Evolutionary conservation across 2,888 invertebrate genomes (phyloP).

Genomic region (Geophilus truncorum): DNA sequence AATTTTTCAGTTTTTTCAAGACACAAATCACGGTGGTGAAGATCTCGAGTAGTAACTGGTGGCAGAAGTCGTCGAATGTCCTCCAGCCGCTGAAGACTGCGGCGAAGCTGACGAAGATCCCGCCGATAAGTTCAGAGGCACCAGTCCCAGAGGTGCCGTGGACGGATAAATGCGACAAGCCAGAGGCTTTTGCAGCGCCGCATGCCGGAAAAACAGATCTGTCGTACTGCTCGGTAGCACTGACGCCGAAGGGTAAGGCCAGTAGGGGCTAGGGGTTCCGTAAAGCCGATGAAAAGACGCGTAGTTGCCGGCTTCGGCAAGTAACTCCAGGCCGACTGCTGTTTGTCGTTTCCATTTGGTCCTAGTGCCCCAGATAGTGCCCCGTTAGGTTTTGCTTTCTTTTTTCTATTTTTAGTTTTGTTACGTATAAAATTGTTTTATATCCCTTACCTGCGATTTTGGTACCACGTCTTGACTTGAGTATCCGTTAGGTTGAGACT

Average conservation of each 20-base stretch:
- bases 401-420: background rate
- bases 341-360: constrained; percentile 99
- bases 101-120: constrained; percentile 28
- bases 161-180: constrained; percentile 57
- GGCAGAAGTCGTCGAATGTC: background rate
- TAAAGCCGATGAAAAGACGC: constrained; percentile 94
- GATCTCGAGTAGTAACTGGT: constrained; percentile 40
- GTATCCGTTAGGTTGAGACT: constrained; percentile 89
- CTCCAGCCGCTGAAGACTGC: background rate
- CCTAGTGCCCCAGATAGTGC: constrained; percentile 53
- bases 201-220: constrained; percentile 76
- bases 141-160: constrained; percentile 47
- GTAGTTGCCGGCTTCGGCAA: constrained; percentile 96
- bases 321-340: constrained; percentile 90
- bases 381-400: background rate
- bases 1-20: background rate
- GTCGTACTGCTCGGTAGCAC: constrained; percentile 47
- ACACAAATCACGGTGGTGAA: constrained; percentile 37
- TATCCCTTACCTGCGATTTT: constrained; percentile 83
- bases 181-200: constrained; percentile 82
- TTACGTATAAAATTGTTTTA: background rate
- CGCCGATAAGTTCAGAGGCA: constrained; percentile 43
- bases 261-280: constrained; percentile 62
- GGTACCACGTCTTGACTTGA: constrained; percentile 99
- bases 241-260: constrained; percentile 31